Conservation (phyloP, 2,113 vertebrate species). For the Meriones unguiculatus region DNA sequence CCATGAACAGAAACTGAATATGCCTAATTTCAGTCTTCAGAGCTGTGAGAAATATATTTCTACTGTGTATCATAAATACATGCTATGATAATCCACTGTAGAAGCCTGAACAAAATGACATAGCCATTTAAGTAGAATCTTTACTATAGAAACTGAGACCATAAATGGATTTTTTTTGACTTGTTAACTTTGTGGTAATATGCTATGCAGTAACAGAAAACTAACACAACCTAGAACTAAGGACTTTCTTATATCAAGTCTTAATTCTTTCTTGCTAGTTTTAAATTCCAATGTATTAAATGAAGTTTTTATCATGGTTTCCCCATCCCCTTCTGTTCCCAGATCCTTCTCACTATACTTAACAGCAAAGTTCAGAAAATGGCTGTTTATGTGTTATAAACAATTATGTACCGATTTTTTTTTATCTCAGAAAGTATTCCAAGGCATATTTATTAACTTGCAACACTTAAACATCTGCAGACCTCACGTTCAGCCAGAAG, state of each 20-base stretch:
- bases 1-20: neutral
- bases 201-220: neutral
- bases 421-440: neutral
- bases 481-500: neutral
- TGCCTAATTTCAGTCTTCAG: neutral
- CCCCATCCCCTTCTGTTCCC: neutral
- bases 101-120: neutral
- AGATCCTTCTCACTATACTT: neutral
- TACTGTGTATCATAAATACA: neutral
- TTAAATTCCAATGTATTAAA: neutral
- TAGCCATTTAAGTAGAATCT: neutral
- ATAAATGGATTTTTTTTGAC: neutral
- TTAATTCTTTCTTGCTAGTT: neutral
- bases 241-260: neutral
- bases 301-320: neutral
- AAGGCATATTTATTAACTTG: neutral
- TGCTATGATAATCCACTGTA: neutral
- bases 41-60: neutral
- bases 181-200: slow-evolving; percentile 1
- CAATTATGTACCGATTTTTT: neutral
- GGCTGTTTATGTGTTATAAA: neutral
- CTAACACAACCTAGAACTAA: neutral
- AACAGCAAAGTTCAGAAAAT: neutral
- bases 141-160: neutral
- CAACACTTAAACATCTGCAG: neutral